These are phyloP conservation scores for Gymnobelideus leadbeateri DNA, from an alignment of 2,113 vertebrate genomes.

Conservation along the genomic window DNA sequence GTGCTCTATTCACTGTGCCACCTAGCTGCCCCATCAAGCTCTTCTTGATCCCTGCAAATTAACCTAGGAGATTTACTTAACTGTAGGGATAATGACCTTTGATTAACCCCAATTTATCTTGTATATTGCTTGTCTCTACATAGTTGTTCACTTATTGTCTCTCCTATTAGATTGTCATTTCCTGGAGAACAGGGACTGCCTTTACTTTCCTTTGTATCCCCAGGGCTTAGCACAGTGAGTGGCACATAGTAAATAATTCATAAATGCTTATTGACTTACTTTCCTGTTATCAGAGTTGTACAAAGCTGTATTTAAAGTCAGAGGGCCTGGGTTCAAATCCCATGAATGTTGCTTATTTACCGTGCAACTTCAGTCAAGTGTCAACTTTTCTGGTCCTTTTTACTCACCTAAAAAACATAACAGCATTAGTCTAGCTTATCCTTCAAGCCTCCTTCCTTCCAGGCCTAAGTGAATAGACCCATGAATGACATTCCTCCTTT, in stretches of 20 bases:
- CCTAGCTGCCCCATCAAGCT: background rate
- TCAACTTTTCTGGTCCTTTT: background rate
- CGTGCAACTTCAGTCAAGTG: background rate
- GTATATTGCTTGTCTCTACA: background rate
- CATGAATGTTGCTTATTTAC: background rate
- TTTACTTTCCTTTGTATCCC: background rate
- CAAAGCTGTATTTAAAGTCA: background rate
- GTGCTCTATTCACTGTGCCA: too few species aligned
- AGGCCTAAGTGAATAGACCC: background rate
- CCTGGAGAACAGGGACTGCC: background rate
- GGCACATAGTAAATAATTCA: background rate
- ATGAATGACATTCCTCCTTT: background rate
- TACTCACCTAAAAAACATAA: background rate
- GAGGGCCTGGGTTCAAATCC: background rate
- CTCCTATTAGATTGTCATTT: background rate
- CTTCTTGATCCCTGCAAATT: background rate
- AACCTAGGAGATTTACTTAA: background rate
- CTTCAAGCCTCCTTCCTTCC: background rate
- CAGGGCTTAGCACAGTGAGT: background rate
- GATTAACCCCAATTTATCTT: background rate
- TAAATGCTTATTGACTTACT: background rate
- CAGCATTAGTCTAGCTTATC: background rate
- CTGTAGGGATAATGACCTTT: background rate
- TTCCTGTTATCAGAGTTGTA: background rate
- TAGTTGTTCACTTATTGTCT: background rate